Base-by-base conservation (phyloP, 2,797 vertebrate species). In the Helarctos malayanus region DNA sequence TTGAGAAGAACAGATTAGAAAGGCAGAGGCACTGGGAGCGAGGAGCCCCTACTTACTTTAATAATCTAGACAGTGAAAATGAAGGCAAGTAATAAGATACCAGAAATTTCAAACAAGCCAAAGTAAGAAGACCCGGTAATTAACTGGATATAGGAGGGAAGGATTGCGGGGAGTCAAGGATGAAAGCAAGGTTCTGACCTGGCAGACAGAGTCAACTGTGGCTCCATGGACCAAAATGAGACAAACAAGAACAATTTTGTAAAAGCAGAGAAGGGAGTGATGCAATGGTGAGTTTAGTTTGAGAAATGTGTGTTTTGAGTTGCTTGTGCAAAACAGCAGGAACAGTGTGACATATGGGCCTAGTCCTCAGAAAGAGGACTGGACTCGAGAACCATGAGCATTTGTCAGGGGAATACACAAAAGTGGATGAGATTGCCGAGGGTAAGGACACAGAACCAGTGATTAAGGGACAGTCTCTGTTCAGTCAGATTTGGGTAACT, bases 281-380 rank as follows among this genome's bases (percentile, higher is more conserved):
- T 11, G 25, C 3, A 3, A 68, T n/a, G 9, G 21, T 25, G 63
- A 94, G 29, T 52, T 91, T 73, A 27, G 7, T 69, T 80, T 79
- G 41, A 76, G 76, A 81, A 16, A 0, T 19, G 15, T 13, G 29
- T 14, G 2, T 19, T 80, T 56, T 83, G 45, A 76, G n/a, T 54
- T 79, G 49, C 16, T 25, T 71, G 10, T 47, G 18, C 2, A 2
- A 59, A 10, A 21, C 2, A 54, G 29, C 2, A 1, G 69, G 65
- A 81, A 18, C 49, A 57, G 1, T 61, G 15, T 25, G 0, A 15
- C 41, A 3, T 6, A 16, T 0, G 14, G 2, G 23, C 2, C 11
- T 81, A 13, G 54, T 59, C 63, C 87, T 57, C 4, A 63, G 61
- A 61, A 91, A 15, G n/a, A 79, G 6, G 52, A 6, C 7, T 35